These are phyloP conservation scores for Bombus ignitus DNA, from an alignment of 1,140 invertebrate species.

Conservation along the genomic window DNA sequence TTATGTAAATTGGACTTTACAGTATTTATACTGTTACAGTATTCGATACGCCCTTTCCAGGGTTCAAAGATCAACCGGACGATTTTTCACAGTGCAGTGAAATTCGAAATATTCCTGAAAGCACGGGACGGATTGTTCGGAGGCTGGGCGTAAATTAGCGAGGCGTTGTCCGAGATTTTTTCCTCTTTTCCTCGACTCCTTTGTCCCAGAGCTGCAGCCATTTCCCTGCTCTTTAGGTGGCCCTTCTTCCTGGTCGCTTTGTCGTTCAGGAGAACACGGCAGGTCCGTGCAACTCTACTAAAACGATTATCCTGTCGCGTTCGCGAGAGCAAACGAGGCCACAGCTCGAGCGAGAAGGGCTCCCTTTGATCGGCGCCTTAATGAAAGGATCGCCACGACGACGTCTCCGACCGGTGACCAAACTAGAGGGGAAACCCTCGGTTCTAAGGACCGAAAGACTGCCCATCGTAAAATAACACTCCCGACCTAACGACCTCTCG, in stretches of 20 bases:
- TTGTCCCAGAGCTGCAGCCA: not conserved
- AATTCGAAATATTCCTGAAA: not conserved
- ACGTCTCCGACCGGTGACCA: conserved; percentile 16
- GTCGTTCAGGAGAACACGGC: not conserved
- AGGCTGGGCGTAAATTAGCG: not conserved
- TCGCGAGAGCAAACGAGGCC: not conserved
- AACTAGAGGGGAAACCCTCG: conserved; percentile 7
- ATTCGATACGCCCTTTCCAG: not conserved
- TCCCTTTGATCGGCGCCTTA: conserved; percentile 58
- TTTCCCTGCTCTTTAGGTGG: not conserved
- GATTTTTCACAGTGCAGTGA: too few species aligned
- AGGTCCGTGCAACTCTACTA: conserved; percentile 3
- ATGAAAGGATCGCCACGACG: conserved; percentile 52
- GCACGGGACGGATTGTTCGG: not conserved
- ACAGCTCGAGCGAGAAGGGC: not conserved
- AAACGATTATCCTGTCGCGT: conserved; percentile 34
- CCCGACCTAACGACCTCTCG: conserved; percentile 52
- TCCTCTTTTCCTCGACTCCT: not conserved
- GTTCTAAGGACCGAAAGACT: conserved; percentile 11
- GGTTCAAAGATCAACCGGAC: not conserved
- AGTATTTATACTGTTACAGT: too few species aligned
- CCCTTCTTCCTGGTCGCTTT: conserved; percentile 12
- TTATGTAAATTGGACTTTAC: not conserved
- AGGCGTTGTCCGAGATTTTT: not conserved
- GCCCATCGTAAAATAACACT: conserved; percentile 60